These are phyloP conservation scores for Platanista minor DNA, from an alignment of 2,113 vertebrate genomes.

Conservation along the genomic window DNA sequence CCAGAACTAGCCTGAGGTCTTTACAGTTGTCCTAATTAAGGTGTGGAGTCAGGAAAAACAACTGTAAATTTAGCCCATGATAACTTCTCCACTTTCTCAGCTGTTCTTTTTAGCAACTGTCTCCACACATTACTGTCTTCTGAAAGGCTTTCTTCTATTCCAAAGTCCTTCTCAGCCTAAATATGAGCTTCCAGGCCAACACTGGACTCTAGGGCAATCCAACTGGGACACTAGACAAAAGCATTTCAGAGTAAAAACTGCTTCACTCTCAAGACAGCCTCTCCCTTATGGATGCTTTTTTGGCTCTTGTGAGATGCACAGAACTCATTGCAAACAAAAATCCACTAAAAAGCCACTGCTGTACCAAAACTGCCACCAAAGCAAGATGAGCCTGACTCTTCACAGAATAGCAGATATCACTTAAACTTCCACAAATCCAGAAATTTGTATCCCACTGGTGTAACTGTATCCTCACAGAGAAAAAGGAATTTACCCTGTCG, in stretches of 20 bases:
- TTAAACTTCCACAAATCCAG: not conserved
- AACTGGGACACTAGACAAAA: not conserved
- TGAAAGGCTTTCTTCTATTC: not conserved
- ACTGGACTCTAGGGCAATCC: not conserved
- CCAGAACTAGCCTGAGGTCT: not conserved
- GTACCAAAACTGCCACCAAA: not conserved
- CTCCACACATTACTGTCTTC: not conserved
- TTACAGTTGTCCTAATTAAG: not conserved
- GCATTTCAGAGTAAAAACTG: not conserved
- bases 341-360: not conserved
- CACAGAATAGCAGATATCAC: not conserved
- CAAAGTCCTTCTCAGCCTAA: not conserved
- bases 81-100: not conserved
- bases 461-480: not conserved
- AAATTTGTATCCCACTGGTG: not conserved
- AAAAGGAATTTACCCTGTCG: rapidly evolving
- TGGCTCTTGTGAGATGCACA: not conserved
- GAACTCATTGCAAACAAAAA: not conserved
- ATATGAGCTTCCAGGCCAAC: not conserved
- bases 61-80: not conserved
- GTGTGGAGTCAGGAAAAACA: not conserved
- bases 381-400: not conserved
- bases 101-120: not conserved
- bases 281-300: not conserved
- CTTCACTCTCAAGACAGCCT: not conserved